Conservation (phyloP, 2,888 invertebrate species). For the Eucera pruinosa region DNA sequence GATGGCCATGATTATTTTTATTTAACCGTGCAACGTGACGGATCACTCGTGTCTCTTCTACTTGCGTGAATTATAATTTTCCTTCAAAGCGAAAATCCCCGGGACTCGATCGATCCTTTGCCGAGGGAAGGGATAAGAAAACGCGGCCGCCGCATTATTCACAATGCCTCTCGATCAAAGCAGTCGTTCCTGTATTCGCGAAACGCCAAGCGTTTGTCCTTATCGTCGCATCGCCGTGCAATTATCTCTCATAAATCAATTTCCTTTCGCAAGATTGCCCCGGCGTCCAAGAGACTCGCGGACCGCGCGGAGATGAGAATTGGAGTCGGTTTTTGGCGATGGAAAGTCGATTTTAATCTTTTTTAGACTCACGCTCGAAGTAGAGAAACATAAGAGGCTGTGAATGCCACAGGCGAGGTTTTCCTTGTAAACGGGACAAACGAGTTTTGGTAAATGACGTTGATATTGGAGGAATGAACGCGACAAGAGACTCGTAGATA, state of each 20-base stretch:
- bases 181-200: conserved; percentile 10
- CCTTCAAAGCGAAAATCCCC: conserved; percentile 18
- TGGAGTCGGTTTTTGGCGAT: no score
- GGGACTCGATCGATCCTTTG: conserved; percentile 9
- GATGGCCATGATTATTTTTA: conserved; percentile 30
- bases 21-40: conserved; percentile 26
- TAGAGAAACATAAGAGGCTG: no score
- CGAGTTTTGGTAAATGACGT: background rate
- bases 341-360: no score
- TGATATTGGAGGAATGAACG: background rate
- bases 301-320: no score
- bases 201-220: conserved; percentile 9
- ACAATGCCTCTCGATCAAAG: conserved; percentile 9
- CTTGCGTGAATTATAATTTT: conserved; percentile 31
- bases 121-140: background rate
- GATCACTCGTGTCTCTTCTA: conserved; percentile 41
- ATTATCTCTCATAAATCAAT: conserved; percentile 48
- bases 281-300: background rate
- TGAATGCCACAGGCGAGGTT: no score
- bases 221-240: conserved; percentile 18
- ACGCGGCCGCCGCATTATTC: background rate
- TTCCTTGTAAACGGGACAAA: background rate
- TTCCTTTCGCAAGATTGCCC: conserved; percentile 11
- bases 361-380: no score
- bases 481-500: background rate